These are phyloP conservation scores for Gavialis gangeticus DNA, from an alignment of 2,113 vertebrate species.

Conservation along the genomic window DNA sequence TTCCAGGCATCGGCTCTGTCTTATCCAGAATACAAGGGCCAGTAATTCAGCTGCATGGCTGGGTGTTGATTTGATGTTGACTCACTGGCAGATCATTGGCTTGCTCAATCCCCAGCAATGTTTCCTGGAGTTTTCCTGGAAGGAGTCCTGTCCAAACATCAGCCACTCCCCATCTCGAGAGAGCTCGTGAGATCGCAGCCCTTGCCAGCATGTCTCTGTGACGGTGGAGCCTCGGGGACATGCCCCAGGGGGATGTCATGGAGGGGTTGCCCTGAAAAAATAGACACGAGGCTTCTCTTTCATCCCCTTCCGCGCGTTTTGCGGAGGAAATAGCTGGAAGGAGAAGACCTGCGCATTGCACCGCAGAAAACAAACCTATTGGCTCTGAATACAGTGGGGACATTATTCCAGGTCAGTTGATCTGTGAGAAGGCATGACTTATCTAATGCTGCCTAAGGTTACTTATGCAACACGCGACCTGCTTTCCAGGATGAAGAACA, in stretches of 20 bases:
- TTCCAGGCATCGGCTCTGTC: constrained; percentile 60
- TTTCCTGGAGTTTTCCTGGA: not conserved
- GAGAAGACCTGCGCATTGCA: constrained; percentile 66
- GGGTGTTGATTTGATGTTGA: constrained; percentile 30
- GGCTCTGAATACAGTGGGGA: constrained; percentile 66
- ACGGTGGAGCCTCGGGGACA: too few species aligned
- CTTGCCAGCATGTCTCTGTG: too few species aligned
- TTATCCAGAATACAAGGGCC: constrained; percentile 51
- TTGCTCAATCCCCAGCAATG: not conserved
- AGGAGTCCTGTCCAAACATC: not conserved
- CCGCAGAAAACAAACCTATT: constrained; percentile 56
- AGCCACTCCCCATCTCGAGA: too few species aligned
- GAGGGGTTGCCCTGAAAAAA: constrained; percentile 40
- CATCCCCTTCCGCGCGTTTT: constrained; percentile 47
- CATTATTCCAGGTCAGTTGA: constrained; percentile 76
- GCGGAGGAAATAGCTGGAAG: constrained; percentile 69
- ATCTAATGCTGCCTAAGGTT: constrained; percentile 68
- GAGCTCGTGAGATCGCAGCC: too few species aligned
- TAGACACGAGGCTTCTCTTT: constrained; percentile 52
- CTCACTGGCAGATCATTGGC: not conserved
- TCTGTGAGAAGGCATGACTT: constrained; percentile 66
- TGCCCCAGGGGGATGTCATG: not conserved
- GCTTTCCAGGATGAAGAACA: constrained; percentile 62
- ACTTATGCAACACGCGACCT: constrained; percentile 64
- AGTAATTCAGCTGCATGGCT: constrained; percentile 18